These are phyloP conservation scores for Lacerta viridis DNA, from an alignment of 2,797 vertebrate species.

Conservation along the genomic window DNA sequence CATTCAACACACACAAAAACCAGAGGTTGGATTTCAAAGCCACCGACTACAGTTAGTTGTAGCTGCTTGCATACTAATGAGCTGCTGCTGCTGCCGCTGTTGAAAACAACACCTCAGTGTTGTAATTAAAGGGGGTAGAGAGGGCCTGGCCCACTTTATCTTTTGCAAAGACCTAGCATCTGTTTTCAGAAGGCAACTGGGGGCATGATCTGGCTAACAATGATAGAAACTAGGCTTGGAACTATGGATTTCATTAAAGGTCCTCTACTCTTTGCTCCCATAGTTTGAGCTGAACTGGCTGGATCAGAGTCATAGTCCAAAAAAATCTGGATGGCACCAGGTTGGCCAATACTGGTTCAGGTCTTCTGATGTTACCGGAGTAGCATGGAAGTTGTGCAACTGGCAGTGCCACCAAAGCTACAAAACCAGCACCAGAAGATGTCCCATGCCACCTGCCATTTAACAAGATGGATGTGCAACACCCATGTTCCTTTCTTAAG, in stretches of 20 bases:
- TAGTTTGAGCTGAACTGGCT: neutral
- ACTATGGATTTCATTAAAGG: neutral
- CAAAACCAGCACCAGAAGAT: neutral
- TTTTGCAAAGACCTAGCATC: neutral
- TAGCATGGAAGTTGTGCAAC: neutral
- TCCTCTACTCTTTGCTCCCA: neutral
- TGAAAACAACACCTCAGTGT: constrained; percentile 9
- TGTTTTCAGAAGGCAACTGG: neutral
- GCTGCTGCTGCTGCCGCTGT: neutral
- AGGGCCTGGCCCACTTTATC: neutral
- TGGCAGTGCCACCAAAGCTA: neutral
- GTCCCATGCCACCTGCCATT: neutral
- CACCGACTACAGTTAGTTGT: constrained; percentile 29
- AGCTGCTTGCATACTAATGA: constrained; percentile 15
- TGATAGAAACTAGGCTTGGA: neutral
- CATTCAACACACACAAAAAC: neutral
- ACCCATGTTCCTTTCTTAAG: neutral
- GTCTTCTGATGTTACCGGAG: neutral
- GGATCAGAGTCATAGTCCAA: too few species aligned
- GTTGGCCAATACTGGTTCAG: neutral
- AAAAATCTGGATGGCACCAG: neutral
- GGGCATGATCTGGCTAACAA: neutral
- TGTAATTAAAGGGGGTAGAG: neutral
- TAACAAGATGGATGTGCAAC: neutral
- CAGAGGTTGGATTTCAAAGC: constrained; percentile 32